Evolutionary conservation across 2,113 vertebrate genomes (phyloP), one percentile per base, ranked within the genome.

Genomic region (Raja brachyura): DNA sequence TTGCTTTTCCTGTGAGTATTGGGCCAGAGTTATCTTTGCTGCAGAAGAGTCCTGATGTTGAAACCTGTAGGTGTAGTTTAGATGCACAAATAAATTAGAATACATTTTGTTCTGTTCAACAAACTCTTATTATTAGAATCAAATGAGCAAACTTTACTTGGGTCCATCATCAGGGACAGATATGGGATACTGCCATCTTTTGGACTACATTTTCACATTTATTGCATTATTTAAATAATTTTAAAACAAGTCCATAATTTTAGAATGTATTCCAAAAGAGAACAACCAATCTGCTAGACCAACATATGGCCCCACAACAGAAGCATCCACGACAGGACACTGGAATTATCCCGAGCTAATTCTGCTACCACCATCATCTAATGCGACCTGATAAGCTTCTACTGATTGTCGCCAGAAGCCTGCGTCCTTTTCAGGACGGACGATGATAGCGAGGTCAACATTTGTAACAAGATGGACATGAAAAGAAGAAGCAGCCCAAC

Each of bases 21-120:
- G 94, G 95, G 54, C 94, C 94, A 70, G 93, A 93, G 18, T 96
- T 97, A 28, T 95, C 97, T 93, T 96, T 96, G 94, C 96, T 95
- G 93, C 93, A 95, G 83, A 95, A 94, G 39, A 94, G 74, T 73
- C 95, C 93, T 93, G 96, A 94, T 74, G 95, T 93, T 0, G 93
- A 94, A 0, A 95, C 95, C 97, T 97, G 31, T 6, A 94, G 9
- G 66, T 73, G 8, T 9, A 90, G 14, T 70, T 33, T 13, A 73
- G 31, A 92, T 5, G 7, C 4, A 54, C 39, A 16, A 68, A 92
- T 39, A 33, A 25, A 83, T 63, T 28, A n/a, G 59, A 31, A 28
- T 59, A 22, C 16, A 83, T 48, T 56, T 81, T n/a, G n/a, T 81
- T 14, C 20, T 77, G 75, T 9, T 31, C 11, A 2, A 79, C 33